phyloP scores from a whole-genome alignment of 2,888 invertebrate genomes.

The Drosophila pegasa region DNA sequence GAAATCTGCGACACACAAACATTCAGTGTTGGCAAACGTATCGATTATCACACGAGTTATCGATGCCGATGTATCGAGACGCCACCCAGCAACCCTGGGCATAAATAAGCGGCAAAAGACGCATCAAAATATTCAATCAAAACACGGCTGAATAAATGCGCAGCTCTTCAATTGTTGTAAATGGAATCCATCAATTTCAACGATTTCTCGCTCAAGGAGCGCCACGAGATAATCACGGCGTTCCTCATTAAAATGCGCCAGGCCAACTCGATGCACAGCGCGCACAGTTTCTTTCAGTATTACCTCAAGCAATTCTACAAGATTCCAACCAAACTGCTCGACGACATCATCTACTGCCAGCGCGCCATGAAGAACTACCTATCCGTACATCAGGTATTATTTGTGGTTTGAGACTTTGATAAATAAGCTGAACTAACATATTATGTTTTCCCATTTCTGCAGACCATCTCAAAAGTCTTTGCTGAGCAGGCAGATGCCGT shows the following conservation, averaged over 20 bases:
- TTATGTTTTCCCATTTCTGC: conserved; percentile 2
- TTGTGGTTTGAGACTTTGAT: neutral
- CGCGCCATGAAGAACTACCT: conserved; percentile 55
- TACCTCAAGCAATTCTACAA: conserved; percentile 65
- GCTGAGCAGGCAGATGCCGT: conserved; percentile 37
- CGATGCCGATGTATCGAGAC: conserved; percentile 21
- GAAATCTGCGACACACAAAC: neutral
- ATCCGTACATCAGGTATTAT: conserved; percentile 53
- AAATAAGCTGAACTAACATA: no score
- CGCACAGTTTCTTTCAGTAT: conserved; percentile 56
- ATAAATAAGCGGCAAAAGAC: conserved; percentile 46
- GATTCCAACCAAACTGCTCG: conserved; percentile 47
- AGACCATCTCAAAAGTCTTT: conserved; percentile 50
- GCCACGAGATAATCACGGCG: conserved; percentile 59
- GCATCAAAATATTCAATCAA: conserved; percentile 38
- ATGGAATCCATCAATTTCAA: conserved; percentile 69
- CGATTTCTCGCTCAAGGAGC: conserved; percentile 56
- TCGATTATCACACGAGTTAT: neutral
- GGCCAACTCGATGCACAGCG: conserved; percentile 50
- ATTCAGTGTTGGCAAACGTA: conserved; percentile 2
- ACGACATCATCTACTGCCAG: conserved; percentile 68
- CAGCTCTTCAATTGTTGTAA: neutral
- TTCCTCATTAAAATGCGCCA: conserved; percentile 62
- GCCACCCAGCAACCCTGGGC: conserved; percentile 12
- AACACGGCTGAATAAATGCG: conserved; percentile 1